Evolutionary conservation across 1,140 invertebrate genomes (phyloP), one percentile per base, ranked within the genome.

Genomic region (Macrosteles quadrilineatus): DNA sequence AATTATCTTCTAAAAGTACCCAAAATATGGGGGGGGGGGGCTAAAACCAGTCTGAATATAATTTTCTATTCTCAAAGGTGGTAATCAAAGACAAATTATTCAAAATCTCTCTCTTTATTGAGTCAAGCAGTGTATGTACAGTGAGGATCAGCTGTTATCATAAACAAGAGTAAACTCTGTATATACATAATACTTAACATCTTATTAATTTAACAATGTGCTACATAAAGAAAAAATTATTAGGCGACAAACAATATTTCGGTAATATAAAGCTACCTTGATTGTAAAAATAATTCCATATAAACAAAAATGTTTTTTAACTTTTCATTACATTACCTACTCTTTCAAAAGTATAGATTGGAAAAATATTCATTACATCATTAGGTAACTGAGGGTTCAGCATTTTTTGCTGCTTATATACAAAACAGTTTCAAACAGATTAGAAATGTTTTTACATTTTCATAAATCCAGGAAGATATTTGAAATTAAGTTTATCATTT

Each of bases 141-240:
- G 9, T 27, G 2, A 2, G 6, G 27, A 11, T 6, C 11, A 21
- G 55, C 27, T 59, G 12, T 25, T 59, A 21, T 21, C 11, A 23
- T 27, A 59, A 59, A 59, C 55, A 59, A 59, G 27, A 30, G 27
- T 59, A 59, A 59, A 59, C 21, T 59, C 23, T 59, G 6, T 59
- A 59, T 59, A 6, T 59, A 59, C 55, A 59, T 59, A 59, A 59
- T 59, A 59, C 55, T 59, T 27, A 59, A 59, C 9, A 6, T 27
- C 55, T 59, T 59, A 59, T 21, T 27, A 14, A 59, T 59, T 4
- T 27, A 25, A 59, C 21, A 21, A 17, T 19, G 14, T 50, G 21
- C 14, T 21, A 21, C n/a, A 19, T 50, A 50, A 50, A 50, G n/a
- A 50, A 6, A 50, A 17, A 11, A 19, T 3, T 50, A 4, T 19